These are phyloP conservation scores for Apis florea DNA, from an alignment of 1,140 invertebrate species.

Conservation along the genomic window DNA sequence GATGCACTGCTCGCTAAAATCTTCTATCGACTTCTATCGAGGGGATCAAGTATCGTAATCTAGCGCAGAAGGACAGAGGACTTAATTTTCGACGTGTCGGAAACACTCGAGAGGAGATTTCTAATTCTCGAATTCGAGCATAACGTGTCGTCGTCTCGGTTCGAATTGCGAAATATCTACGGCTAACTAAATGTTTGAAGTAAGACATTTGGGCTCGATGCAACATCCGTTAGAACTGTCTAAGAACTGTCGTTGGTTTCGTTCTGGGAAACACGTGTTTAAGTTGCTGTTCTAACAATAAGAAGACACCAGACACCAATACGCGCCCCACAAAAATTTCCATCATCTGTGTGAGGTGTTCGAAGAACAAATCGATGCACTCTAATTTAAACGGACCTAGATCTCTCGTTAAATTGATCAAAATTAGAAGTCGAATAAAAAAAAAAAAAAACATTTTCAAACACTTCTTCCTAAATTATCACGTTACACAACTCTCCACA, in stretches of 20 bases:
- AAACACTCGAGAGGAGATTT: not conserved
- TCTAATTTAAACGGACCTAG: too few species aligned
- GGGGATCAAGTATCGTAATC: not conserved
- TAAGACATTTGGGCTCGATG: constrained; percentile 33
- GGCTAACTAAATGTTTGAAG: constrained; percentile 40
- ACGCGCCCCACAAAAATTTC: not conserved
- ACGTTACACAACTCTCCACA: too few species aligned
- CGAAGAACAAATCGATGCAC: too few species aligned
- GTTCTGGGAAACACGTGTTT: constrained; percentile 42
- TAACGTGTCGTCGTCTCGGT: not conserved
- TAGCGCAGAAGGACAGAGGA: not conserved
- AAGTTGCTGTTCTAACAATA: not conserved
- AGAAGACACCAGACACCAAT: constrained; percentile 2
- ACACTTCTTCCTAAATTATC: too few species aligned
- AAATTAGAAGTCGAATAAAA: too few species aligned
- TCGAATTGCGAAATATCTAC: not conserved
- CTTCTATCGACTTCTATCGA: not conserved
- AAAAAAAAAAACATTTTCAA: too few species aligned
- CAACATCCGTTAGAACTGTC: constrained; percentile 41
- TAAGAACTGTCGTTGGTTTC: constrained; percentile 14
- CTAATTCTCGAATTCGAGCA: not conserved
- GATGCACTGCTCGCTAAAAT: not conserved
- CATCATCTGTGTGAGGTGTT: not conserved
- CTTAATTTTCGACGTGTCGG: not conserved
- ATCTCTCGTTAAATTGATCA: too few species aligned